Conservation (phyloP, 2,113 vertebrate genomes). For the Rhinopomastus cyanomelas region DNA sequence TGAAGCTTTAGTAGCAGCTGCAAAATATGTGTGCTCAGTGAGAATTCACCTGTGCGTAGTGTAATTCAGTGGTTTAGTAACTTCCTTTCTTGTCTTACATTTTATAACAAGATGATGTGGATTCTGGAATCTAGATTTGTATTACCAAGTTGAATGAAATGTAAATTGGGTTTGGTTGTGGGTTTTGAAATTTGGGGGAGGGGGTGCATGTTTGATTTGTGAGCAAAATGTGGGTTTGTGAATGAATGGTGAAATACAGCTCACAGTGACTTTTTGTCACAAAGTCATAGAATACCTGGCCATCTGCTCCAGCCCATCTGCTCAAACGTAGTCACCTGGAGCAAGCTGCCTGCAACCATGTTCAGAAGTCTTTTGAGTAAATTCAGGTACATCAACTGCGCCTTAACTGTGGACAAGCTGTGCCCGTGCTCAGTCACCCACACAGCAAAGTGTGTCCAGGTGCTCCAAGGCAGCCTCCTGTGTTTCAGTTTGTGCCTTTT, state of each 20-base stretch:
- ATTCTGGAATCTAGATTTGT: neutral
- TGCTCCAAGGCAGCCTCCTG: neutral
- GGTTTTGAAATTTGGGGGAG: neutral
- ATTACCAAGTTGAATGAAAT: neutral
- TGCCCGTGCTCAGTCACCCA: neutral
- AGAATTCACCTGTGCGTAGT: neutral
- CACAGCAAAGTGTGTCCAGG: neutral
- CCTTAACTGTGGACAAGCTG: neutral
- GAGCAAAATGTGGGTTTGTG: neutral
- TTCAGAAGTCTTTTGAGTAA: neutral
- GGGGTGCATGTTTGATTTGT: neutral
- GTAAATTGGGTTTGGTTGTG: neutral
- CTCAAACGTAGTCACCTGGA: neutral
- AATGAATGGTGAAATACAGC: neutral
- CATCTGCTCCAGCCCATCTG: neutral
- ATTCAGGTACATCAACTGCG: neutral
- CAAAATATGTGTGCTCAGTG: neutral
- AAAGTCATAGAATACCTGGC: neutral
- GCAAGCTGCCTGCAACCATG: neutral
- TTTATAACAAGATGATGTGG: neutral
- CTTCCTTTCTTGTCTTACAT: neutral
- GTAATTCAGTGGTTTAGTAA: neutral
- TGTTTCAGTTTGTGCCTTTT: neutral
- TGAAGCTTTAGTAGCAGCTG: neutral
- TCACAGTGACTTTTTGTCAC: neutral